Evolutionary conservation across 2,888 invertebrate genomes (phyloP), one percentile per base, ranked within the genome.

Genomic region (Omphaloscelis lunosa): DNA sequence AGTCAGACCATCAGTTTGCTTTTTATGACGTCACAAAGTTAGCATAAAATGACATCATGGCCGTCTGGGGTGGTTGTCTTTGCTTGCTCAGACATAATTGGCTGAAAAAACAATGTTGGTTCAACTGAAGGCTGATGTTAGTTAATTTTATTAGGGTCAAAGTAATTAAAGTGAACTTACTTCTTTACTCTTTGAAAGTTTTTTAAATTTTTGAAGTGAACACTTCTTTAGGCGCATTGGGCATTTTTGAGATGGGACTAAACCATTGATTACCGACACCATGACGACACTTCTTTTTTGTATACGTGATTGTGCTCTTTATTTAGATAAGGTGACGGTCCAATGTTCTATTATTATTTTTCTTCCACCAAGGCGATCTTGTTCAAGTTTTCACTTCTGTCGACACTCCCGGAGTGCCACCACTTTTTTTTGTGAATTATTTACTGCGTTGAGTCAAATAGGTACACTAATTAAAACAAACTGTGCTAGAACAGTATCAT

Each of bases 41-140:
- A 67, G 48, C 72, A 73, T 75, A 72, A 56, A 70, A 62, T 70
- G 68, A 82, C 77, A 61, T 81, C 86, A 85, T 81, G 70, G 53
- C 71, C 23, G 66, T 71, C 71, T 70, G 39, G 34, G 67, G 48
- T 45, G n/a, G 62, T 53, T 72, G 72, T 72, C 79, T 70, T 69
- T 84, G 75, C 66, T 84, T 85, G 62, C 66, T 79, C 34, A 75
- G 72, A 73, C 59, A 59, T 75, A 80, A 84, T 75, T 80, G 58
- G 7, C 67, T 75, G 62, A 73, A 84, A 84, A 69, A 69, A 72
- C 63, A 63, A 20, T 34, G 59, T 71, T 61, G 15, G 0, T 51
- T 59, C 23, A 59, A 59, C 51, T 77, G 72, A 83, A 69, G 72
- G 77, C 29, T 75, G 27, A 7, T 59, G 56, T 23, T 68, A 27